phyloP scores from a whole-genome alignment of 2,113 vertebrate genomes.

The Colinus virginianus region DNA sequence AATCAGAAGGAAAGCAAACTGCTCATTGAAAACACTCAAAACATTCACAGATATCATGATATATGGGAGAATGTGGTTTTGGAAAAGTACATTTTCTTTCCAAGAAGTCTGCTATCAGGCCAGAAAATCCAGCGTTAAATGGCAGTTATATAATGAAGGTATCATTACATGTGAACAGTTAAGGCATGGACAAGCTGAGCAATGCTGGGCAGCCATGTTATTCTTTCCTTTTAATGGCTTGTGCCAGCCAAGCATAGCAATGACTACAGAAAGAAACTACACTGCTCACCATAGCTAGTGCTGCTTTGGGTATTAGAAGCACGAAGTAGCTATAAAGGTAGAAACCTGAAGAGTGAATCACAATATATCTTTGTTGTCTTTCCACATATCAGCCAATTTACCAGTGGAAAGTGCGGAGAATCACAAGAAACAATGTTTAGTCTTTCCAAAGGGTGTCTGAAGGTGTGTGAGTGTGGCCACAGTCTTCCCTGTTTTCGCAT shows the following conservation, averaged over 20 bases:
- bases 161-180: not conserved
- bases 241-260: slow-evolving; percentile 14
- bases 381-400: not conserved
- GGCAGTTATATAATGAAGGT: not conserved
- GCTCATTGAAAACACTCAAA: not conserved
- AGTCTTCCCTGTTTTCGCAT: not conserved
- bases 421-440: not conserved
- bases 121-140: accelerated
- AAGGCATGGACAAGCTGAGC: not conserved
- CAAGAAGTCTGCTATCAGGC: not conserved
- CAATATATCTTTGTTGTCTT: not conserved
- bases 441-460: not conserved
- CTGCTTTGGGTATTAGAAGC: not conserved
- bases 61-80: not conserved
- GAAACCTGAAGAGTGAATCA: not conserved
- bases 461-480: not conserved
- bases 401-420: not conserved
- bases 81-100: not conserved
- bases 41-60: not conserved
- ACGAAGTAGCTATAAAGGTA: not conserved
- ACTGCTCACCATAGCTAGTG: not conserved
- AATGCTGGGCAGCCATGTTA: not conserved
- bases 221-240: not conserved
- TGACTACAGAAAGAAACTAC: not conserved
- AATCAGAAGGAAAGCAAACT: not conserved